Evolutionary conservation across 2,888 invertebrate species (phyloP).

Genomic region (Xylota sylvarum): DNA sequence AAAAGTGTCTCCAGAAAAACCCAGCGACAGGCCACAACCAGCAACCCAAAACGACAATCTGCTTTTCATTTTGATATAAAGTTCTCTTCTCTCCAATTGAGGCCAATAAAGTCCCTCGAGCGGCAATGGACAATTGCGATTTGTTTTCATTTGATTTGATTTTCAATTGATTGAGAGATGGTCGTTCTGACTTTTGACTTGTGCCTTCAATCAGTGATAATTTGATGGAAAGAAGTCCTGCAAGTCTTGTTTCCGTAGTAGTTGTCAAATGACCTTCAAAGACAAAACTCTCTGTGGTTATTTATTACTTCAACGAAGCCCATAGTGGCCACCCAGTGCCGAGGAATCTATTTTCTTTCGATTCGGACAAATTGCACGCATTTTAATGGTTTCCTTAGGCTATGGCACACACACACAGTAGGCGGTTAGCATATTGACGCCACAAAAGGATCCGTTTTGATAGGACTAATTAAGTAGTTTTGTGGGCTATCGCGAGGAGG

Average conservation of each 20-base stretch:
- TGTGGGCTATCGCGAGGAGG: too few species aligned
- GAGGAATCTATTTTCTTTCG: slow-evolving; percentile 3
- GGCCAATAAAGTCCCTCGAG: slow-evolving; percentile 42
- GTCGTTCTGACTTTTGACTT: slow-evolving; percentile 8
- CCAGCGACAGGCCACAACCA: slow-evolving; percentile 23
- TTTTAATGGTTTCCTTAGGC: slow-evolving; percentile 55
- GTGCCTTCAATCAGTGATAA: slow-evolving; percentile 36
- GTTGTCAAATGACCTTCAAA: slow-evolving; percentile 23
- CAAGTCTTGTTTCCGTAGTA: slow-evolving; percentile 41
- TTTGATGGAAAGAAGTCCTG: slow-evolving; percentile 50
- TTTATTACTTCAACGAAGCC: slow-evolving; percentile 35
- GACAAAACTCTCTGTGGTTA: slow-evolving; percentile 27
- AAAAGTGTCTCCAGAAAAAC: slow-evolving; percentile 14
- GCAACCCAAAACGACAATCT: slow-evolving; percentile 24
- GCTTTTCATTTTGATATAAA: slow-evolving; percentile 34
- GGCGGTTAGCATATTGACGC: slow-evolving; percentile 29
- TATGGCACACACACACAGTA: background rate
- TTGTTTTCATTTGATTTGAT: slow-evolving; percentile 59
- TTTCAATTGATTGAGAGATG: slow-evolving; percentile 41
- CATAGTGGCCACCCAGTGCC: background rate
- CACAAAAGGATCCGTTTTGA: slow-evolving; percentile 40
- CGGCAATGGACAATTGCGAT: slow-evolving; percentile 45
- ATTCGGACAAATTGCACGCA: slow-evolving; percentile 45
- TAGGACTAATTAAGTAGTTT: slow-evolving; percentile 61
- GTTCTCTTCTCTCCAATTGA: slow-evolving; percentile 9